phyloP scores from a whole-genome alignment of 2,113 vertebrate genomes.

The Chaetodon auriga region DNA sequence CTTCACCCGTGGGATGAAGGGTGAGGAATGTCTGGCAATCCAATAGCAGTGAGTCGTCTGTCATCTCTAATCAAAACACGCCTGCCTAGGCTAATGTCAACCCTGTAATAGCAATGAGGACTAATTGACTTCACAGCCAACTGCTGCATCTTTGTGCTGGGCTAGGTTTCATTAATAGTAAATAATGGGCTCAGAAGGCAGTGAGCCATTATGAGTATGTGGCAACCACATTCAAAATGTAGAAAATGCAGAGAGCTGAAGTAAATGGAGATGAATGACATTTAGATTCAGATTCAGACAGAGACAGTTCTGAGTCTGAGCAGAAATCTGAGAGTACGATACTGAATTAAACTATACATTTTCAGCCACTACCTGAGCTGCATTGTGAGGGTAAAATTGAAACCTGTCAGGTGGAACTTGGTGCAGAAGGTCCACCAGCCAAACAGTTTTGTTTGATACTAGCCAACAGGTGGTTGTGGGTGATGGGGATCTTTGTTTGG shows the following conservation, averaged over 20 bases:
- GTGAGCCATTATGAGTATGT: slow-evolving; percentile 21
- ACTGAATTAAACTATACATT: slow-evolving; percentile 9
- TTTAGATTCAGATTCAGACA: slow-evolving; percentile 2
- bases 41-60: slow-evolving; percentile 78
- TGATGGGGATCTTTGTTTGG: not conserved
- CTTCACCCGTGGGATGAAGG: slow-evolving; percentile 77
- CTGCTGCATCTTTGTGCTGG: slow-evolving; percentile 72
- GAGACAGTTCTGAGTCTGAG: not conserved
- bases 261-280: slow-evolving; percentile 32
- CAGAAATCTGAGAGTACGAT: not conserved
- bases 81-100: slow-evolving; percentile 82
- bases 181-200: slow-evolving; percentile 50
- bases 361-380: not conserved
- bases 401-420: not conserved
- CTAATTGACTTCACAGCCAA: slow-evolving; percentile 83
- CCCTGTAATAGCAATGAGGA: slow-evolving; percentile 79
- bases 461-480: slow-evolving; percentile 1
- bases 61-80: slow-evolving; percentile 83
- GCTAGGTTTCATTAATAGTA: slow-evolving; percentile 69
- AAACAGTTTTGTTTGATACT: not conserved
- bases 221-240: slow-evolving; percentile 37
- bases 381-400: not conserved
- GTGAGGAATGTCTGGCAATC: slow-evolving; percentile 81
- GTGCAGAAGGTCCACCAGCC: not conserved
- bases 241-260: slow-evolving; percentile 32